These are phyloP conservation scores for Phyllotis vaccarum DNA, from an alignment of 2,797 vertebrate genomes.

Conservation along the genomic window DNA sequence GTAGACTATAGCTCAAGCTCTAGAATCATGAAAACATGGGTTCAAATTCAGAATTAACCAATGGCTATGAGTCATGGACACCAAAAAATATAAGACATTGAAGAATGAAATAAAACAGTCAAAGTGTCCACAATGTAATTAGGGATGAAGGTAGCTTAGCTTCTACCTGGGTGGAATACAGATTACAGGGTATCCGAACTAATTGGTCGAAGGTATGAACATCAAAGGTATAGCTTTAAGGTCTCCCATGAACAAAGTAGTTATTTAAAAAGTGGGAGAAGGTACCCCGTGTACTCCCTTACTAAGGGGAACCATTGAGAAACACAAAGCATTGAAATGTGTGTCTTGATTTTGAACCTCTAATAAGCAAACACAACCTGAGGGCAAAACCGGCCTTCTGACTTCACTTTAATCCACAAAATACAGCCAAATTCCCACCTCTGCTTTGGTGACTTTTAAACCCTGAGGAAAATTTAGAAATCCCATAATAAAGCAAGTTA, in stretches of 20 bases:
- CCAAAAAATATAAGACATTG: slow-evolving; percentile 21
- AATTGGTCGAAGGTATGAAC: slow-evolving; percentile 5
- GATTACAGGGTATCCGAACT: background rate
- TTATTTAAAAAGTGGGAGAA: background rate
- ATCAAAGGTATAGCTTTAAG: background rate
- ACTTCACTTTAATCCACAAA: background rate
- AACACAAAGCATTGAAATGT: slow-evolving; percentile 41
- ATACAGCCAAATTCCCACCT: background rate
- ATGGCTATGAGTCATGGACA: background rate
- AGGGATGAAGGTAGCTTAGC: slow-evolving; percentile 35
- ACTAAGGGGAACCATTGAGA: background rate
- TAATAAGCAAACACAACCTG: slow-evolving; percentile 40
- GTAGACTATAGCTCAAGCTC: background rate
- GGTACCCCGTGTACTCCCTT: background rate
- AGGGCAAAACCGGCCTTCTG: slow-evolving; percentile 14
- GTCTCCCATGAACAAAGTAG: slow-evolving; percentile 10
- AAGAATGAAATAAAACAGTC: slow-evolving; percentile 38
- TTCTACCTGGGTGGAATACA: background rate
- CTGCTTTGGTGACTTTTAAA: slow-evolving; percentile 53
- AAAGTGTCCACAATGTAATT: slow-evolving; percentile 39
- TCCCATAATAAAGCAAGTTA: slow-evolving; percentile 33
- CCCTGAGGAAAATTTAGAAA: slow-evolving; percentile 52
- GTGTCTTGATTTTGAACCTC: slow-evolving; percentile 42
- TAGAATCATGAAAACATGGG: background rate
- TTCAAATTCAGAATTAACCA: slow-evolving; percentile 33